Evolutionary conservation across 2,888 invertebrate genomes (phyloP).

Genomic region (Drosophila fulvimacula): DNA sequence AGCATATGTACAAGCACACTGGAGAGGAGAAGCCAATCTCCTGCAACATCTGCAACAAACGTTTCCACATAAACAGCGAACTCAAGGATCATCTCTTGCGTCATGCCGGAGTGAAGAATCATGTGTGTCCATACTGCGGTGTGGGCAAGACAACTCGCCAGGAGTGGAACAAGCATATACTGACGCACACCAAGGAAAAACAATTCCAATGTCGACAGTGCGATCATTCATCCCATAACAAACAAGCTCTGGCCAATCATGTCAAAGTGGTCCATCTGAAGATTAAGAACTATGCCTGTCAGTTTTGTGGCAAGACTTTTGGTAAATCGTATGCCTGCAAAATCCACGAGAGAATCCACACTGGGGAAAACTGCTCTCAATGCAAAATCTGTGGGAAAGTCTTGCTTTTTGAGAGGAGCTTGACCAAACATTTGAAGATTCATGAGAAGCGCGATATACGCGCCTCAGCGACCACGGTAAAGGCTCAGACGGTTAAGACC

Average conservation of each 20-base stretch:
- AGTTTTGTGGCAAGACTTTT: conserved; percentile 81
- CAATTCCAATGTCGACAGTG: conserved; percentile 80
- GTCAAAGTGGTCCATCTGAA: conserved; percentile 81
- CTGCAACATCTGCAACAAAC: conserved; percentile 80
- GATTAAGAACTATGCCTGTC: conserved; percentile 80
- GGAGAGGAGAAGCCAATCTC: conserved; percentile 82
- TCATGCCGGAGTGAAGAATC: conserved; percentile 83
- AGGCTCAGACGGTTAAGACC: conserved; percentile 8
- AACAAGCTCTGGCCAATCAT: conserved; percentile 81
- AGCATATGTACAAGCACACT: conserved; percentile 83
- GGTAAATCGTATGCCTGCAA: conserved; percentile 80
- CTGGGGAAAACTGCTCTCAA: conserved; percentile 79
- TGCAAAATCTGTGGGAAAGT: conserved; percentile 81
- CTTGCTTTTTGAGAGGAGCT: conserved; percentile 78
- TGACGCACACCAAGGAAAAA: conserved; percentile 82
- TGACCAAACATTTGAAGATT: conserved; percentile 78
- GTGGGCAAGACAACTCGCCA: conserved; percentile 82
- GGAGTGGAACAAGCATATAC: conserved; percentile 82
- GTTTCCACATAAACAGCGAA: conserved; percentile 82
- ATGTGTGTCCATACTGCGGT: conserved; percentile 83
- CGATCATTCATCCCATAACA: conserved; percentile 78
- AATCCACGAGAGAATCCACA: conserved; percentile 80
- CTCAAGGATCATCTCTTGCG: conserved; percentile 83
- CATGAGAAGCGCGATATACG: conserved; percentile 76
- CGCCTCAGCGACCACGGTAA: conserved; percentile 22